These are phyloP conservation scores for Solenopsis fugax DNA, from an alignment of 1,140 invertebrate genomes.

Conservation along the genomic window DNA sequence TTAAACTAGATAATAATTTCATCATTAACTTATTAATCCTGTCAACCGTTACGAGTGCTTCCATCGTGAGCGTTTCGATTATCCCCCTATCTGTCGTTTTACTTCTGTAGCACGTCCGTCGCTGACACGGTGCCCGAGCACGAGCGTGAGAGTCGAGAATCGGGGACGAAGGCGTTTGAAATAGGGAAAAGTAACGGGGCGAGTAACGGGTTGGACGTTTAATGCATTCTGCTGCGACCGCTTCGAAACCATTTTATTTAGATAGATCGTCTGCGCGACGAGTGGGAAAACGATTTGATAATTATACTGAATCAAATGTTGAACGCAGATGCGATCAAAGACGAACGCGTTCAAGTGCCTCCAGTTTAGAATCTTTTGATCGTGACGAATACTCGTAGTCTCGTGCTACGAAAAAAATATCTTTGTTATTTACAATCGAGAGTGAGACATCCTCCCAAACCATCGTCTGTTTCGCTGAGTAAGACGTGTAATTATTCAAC, in stretches of 20 bases:
- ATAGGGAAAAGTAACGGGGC: constrained; percentile 79
- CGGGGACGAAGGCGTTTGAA: constrained; percentile 74
- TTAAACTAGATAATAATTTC: background rate
- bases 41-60: background rate
- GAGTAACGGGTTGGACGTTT: constrained; percentile 75
- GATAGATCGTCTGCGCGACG: background rate
- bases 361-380: background rate
- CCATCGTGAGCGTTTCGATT: background rate
- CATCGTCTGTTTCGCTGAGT: background rate
- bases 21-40: constrained; percentile 5
- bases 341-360: background rate
- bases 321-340: background rate
- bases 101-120: background rate
- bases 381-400: background rate
- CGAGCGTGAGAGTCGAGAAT: constrained; percentile 67
- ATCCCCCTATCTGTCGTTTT: background rate
- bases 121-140: constrained; percentile 7
- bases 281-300: background rate
- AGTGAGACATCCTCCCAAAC: background rate
- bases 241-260: constrained; percentile 32
- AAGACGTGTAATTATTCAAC: background rate
- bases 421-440: background rate
- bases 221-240: constrained; percentile 69
- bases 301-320: background rate
- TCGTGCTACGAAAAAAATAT: background rate